Evolutionary conservation across 1,140 invertebrate genomes (phyloP), one percentile per base, ranked within the genome.

Genomic region (Drosophila simulans): DNA sequence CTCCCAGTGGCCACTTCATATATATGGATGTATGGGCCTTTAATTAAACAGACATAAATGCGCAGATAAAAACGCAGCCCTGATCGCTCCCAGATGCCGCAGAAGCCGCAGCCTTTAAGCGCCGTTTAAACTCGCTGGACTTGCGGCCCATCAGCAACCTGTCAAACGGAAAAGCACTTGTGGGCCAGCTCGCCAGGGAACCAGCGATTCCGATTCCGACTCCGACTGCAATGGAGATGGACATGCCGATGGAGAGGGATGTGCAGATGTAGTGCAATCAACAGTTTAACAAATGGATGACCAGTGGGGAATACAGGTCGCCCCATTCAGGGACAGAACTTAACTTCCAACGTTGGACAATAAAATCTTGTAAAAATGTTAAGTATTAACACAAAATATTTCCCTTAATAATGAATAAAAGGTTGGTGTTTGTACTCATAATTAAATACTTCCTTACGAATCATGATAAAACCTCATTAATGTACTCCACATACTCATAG

Each of bases 11-110:
- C 45, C 46, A 35, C 20, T 11, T 31, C 13, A 34, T 12, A 11
- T 11, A 51, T 34, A 12, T 15, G 17, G 17, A 31, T 8, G 27
- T 8, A 31, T 56, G 45, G 31, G 15, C 40, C 58, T 78, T 85
- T 82, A 62, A 82, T 85, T 78, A 85, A 81, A 85, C 46, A 37
- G 53, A 37, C 57, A 85, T 85, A 65, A 77, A 72, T 64, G 35
- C 46, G 31, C 12, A 45, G 49, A 48, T 40, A 53, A 56, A 62
- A 65, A 54, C 22, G 10, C 62, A n/a, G 15, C 17, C 17, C 25
- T 3, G 65, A 46, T 54, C 48, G 48, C 60, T 27, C 22, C 34
- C 65, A 68, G 40, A 37, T 51, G 25, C 72, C 52, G 27, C 70
- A 57, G 54, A 57, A 58, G 58, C 72, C 70, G 40, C 51, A 64